Percentiles rank a stretch among this genome's conserved stretches.
Evolutionary conservation across 2,113 vertebrate genomes (phyloP).

Genomic region (Poeciliopsis turrubarensis): DNA sequence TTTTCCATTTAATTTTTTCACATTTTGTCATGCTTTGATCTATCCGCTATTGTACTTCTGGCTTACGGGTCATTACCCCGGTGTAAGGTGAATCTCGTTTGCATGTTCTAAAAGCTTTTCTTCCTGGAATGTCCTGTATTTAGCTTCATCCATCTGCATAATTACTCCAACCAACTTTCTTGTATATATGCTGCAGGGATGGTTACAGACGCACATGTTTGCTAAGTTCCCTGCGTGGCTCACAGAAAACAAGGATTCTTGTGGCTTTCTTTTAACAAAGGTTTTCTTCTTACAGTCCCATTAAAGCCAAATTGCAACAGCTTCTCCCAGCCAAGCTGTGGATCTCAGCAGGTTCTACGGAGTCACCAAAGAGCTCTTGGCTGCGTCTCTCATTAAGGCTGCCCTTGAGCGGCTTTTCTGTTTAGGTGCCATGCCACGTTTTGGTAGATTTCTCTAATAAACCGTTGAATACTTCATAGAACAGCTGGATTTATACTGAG

Average conservation of each 20-base stretch:
- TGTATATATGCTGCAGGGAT: background rate
- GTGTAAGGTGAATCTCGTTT: background rate
- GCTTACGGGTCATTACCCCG: background rate
- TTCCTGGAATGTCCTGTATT: background rate
- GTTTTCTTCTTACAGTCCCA: background rate
- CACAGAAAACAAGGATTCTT: background rate
- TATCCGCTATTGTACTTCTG: background rate
- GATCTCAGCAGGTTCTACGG: background rate
- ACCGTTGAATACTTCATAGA: too few species aligned
- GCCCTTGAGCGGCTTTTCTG: background rate
- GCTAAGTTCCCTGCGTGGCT: background rate
- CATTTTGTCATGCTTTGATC: background rate
- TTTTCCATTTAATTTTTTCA: background rate
- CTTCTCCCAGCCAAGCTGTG: background rate
- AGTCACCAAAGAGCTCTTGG: background rate
- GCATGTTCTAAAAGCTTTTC: background rate
- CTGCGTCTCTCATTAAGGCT: background rate
- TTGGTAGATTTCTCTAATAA: background rate
- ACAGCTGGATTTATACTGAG: background rate
- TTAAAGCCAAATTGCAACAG: background rate
- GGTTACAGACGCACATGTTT: background rate
- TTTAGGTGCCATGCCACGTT: background rate
- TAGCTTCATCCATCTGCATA: background rate
- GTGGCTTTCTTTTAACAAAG: background rate
- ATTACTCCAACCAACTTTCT: background rate